Evolutionary conservation across 2,888 invertebrate genomes (phyloP).

Genomic region (Brassicogethes aeneus): DNA sequence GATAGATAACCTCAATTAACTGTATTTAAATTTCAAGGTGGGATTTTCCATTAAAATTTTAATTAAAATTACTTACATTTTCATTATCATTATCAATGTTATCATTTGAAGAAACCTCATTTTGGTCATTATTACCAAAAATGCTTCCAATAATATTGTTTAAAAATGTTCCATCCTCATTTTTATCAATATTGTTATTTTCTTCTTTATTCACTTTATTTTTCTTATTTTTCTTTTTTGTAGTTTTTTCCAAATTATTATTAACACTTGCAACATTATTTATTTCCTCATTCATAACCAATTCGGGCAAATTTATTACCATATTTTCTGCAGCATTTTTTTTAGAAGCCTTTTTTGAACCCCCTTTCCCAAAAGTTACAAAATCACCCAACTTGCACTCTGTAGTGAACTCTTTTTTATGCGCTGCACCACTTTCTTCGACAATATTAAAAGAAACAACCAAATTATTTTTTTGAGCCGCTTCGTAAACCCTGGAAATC

Average conservation of each 20-base stretch:
- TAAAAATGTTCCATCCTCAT: constrained; percentile 2
- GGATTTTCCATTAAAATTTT: no score
- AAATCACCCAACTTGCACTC: constrained; percentile 55
- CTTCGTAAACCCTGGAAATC: constrained; percentile 30
- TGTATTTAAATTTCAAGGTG: no score
- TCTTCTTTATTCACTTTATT: constrained; percentile 13
- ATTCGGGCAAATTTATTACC: constrained; percentile 21
- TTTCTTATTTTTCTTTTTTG: constrained; percentile 9
- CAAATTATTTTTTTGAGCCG: constrained; percentile 22
- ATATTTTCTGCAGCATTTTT: constrained; percentile 29
- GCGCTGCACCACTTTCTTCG: constrained; percentile 28
- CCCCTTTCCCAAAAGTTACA: constrained; percentile 26
- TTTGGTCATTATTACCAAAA: no score
- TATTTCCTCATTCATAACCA: no score
- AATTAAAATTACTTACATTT: no score
- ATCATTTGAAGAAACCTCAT: no score
- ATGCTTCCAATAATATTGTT: no score
- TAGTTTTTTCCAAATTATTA: constrained; percentile 7
- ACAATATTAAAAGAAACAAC: constrained; percentile 27
- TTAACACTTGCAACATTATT: no score
- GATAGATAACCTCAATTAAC: no score
- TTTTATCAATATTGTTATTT: constrained; percentile 7
- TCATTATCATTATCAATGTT: no score
- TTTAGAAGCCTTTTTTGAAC: constrained; percentile 34
- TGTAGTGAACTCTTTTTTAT: constrained; percentile 50